phyloP scores from a whole-genome alignment of 1,140 invertebrate species.

The Caerostris darwini region DNA sequence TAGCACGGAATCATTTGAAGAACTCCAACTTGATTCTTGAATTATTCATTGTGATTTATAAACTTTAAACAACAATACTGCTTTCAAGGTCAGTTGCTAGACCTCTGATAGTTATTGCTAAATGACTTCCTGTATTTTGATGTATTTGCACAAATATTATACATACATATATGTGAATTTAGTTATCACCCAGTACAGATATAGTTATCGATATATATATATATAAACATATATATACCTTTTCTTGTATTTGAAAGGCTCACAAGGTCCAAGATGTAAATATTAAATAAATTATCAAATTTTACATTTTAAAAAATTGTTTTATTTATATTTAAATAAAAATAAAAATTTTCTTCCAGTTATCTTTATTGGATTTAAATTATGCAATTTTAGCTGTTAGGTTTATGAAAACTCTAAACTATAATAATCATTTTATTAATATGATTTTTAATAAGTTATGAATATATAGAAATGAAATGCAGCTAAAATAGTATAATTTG shows the following conservation, averaged over 20 bases:
- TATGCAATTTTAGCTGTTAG: too few species aligned
- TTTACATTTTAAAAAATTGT: constrained; percentile 10
- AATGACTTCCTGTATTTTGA: constrained; percentile 55
- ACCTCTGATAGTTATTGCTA: constrained; percentile 62
- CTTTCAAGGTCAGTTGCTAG: constrained; percentile 59
- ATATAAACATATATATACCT: neutral
- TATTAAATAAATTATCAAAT: neutral
- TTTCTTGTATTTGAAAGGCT: neutral
- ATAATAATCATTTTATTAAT: too few species aligned
- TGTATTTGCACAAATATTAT: constrained; percentile 69
- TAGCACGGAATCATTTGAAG: constrained; percentile 76
- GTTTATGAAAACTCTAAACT: too few species aligned
- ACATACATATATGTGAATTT: constrained; percentile 29
- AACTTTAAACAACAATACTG: constrained; percentile 10
- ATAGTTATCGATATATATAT: neutral
- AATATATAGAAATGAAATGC: too few species aligned
- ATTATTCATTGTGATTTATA: constrained; percentile 15
- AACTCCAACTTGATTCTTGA: constrained; percentile 77
- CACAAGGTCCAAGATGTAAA: neutral
- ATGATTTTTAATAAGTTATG: too few species aligned
- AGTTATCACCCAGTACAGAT: constrained; percentile 45
- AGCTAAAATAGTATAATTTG: too few species aligned
- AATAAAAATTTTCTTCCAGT: neutral
- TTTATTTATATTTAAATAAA: neutral
- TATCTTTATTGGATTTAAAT: too few species aligned